A percentile compares a stretch with the other conserved stretches of the same genome.
These are phyloP conservation scores for Papilio polytes DNA, from an alignment of 1,140 invertebrate genomes.

Conservation along the genomic window DNA sequence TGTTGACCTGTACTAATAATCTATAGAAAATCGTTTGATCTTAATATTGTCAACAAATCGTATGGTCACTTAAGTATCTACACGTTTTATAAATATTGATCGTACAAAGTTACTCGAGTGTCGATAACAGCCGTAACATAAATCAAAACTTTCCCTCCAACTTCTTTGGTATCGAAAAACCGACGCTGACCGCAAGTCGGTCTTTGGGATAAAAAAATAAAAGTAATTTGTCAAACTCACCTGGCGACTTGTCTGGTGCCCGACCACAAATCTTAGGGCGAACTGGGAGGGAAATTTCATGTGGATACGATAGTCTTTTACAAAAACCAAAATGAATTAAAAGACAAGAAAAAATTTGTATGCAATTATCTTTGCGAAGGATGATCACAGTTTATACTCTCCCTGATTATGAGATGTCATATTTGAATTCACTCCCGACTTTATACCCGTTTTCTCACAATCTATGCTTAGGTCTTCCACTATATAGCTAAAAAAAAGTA, in stretches of 20 bases:
- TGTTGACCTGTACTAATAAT: too few species aligned
- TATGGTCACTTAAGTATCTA: neutral
- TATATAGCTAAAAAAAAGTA: too few species aligned
- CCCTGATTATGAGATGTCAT: too few species aligned
- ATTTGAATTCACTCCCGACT: too few species aligned
- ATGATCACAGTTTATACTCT: too few species aligned
- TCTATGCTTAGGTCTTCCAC: too few species aligned
- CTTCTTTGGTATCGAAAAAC: conserved; percentile 42
- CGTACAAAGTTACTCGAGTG: conserved; percentile 24
- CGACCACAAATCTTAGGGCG: conserved; percentile 40
- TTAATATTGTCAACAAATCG: too few species aligned
- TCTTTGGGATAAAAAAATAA: conserved; percentile 48
- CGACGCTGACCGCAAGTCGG: conserved; percentile 49
- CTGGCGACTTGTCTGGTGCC: conserved; percentile 47
- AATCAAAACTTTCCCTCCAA: conserved; percentile 37
- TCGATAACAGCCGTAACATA: conserved; percentile 37
- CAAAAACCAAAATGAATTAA: too few species aligned
- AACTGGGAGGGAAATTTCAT: neutral
- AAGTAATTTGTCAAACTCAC: conserved; percentile 65
- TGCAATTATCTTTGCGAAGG: too few species aligned
- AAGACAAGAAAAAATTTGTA: too few species aligned
- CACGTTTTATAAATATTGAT: conserved; percentile 20
- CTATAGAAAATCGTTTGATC: too few species aligned
- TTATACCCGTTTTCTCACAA: too few species aligned
- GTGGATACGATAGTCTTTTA: conserved; percentile 10